Conservation (phyloP, 1,140 invertebrate species). For the Drosophila kohkoa region DNA sequence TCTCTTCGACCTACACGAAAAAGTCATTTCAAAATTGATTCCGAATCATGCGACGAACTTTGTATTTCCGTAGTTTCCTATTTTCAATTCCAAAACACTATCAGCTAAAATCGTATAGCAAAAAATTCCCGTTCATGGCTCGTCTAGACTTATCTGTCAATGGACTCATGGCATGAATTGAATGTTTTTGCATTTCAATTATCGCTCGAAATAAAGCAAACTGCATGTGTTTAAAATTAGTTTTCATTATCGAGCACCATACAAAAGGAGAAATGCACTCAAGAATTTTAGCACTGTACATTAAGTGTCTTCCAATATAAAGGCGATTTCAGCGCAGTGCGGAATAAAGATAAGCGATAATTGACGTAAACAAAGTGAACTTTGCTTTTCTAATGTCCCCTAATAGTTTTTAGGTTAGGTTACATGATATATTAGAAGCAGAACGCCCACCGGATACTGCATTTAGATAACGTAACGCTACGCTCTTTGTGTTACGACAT, state of each 20-base stretch:
- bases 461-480: conserved; percentile 14
- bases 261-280: conserved; percentile 24
- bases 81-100: conserved; percentile 34
- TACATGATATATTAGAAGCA: background rate
- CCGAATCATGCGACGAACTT: conserved; percentile 42
- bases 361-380: conserved; percentile 7
- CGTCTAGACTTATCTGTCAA: conserved; percentile 57
- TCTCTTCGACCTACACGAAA: conserved; percentile 1
- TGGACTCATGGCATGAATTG: conserved; percentile 41
- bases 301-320: conserved; percentile 1
- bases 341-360: conserved; percentile 17
- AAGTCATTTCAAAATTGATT: conserved; percentile 7
- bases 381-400: conserved; percentile 15
- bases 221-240: conserved; percentile 28
- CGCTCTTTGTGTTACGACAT: conserved; percentile 14
- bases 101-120: conserved; percentile 8
- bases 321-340: background rate
- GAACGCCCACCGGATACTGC: conserved; percentile 23
- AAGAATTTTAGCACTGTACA: conserved; percentile 1
- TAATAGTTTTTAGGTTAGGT: background rate
- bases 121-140: conserved; percentile 28
- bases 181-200: conserved; percentile 57
- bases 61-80: conserved; percentile 29
- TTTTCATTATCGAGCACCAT: conserved; percentile 30
- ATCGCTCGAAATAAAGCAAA: conserved; percentile 24